Conservation (phyloP, 92 coral and sea anemone genomes). For the Blastomussa wellsi region DNA sequence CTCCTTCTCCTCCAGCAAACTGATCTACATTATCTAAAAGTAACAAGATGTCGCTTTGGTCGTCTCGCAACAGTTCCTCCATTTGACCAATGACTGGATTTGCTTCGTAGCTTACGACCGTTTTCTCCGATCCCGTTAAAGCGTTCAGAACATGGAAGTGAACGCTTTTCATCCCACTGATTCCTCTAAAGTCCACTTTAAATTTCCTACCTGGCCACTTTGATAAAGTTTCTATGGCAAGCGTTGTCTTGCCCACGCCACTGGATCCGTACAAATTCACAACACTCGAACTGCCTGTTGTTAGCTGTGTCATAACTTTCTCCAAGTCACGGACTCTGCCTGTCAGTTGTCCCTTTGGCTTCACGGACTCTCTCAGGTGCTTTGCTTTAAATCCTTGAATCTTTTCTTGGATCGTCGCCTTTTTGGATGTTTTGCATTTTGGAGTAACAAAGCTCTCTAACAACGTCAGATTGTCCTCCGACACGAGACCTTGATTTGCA, state of each 20-base stretch:
- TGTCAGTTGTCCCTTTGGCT: neutral
- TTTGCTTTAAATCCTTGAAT: conserved; percentile 3
- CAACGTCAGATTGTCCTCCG: conserved; percentile 34
- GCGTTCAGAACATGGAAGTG: conserved; percentile 38
- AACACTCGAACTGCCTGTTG: conserved; percentile 14
- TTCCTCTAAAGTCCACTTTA: conserved; percentile 45
- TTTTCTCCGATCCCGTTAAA: conserved; percentile 10
- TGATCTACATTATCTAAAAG: conserved; percentile 32
- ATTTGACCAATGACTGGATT: conserved; percentile 29
- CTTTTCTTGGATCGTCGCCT: conserved; percentile 5
- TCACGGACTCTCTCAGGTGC: neutral
- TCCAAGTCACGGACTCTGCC: conserved; percentile 44
- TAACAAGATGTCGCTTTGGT: conserved; percentile 8
- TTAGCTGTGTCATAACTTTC: conserved; percentile 7
- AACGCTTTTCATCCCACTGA: conserved; percentile 22
- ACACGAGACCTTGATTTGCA: conserved; percentile 28
- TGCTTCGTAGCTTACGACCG: conserved; percentile 15
- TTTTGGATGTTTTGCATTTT: conserved; percentile 16
- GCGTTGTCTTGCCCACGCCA: conserved; percentile 71
- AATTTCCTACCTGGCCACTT: conserved; percentile 12
- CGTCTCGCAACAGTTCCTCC: conserved; percentile 6
- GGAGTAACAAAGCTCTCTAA: conserved; percentile 23
- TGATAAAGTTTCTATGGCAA: conserved; percentile 43
- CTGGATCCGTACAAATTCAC: conserved; percentile 56
- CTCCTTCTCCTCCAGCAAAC: neutral